Conservation (phyloP, 1,140 invertebrate species). For the Diabrotica undecimpunctata region DNA sequence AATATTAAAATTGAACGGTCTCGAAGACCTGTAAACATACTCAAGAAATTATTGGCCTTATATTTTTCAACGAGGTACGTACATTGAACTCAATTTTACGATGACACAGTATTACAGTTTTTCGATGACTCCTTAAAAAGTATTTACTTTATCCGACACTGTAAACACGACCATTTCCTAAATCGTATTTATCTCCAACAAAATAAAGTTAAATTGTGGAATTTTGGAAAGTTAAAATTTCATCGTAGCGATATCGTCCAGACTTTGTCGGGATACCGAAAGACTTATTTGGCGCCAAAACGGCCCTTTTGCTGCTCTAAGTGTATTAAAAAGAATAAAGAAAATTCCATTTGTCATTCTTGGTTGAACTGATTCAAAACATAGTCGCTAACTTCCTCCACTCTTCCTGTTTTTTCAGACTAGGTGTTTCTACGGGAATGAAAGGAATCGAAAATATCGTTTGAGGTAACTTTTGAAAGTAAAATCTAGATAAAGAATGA, state of each 20-base stretch:
- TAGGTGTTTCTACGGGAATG: neutral
- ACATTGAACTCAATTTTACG: no score
- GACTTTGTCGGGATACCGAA: neutral
- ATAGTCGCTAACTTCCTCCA: neutral
- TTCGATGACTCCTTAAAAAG: no score
- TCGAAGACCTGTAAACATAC: no score
- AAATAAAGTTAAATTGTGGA: neutral
- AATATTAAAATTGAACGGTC: no score
- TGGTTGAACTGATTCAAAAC: neutral
- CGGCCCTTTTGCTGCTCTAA: neutral
- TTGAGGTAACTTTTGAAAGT: no score
- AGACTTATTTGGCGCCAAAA: neutral
- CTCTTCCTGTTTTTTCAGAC: neutral
- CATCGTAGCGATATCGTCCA: neutral
- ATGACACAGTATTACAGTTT: no score
- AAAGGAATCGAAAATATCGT: neutral
- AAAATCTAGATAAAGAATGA: no score
- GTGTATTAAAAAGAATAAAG: neutral
- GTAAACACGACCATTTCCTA: neutral
- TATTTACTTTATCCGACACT: no score
- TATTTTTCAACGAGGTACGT: no score
- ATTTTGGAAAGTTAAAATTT: slow-evolving; percentile 1
- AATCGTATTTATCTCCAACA: neutral
- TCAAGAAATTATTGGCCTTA: no score
- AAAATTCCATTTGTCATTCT: neutral